Evolutionary conservation across 2,888 invertebrate species (phyloP).

Genomic region (Odontocerum albicorne): DNA sequence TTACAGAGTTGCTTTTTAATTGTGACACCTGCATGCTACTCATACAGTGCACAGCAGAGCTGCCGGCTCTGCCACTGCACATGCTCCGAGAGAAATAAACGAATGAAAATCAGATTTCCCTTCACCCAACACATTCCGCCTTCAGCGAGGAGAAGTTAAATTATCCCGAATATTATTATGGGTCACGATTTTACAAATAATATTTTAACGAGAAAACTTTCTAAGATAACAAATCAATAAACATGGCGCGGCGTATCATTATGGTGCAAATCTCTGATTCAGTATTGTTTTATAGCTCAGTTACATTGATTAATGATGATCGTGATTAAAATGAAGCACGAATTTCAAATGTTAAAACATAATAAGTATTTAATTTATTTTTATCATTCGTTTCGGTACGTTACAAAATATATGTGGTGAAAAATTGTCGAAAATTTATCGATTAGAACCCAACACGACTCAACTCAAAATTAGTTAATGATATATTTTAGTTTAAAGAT

Average conservation of each 20-base stretch:
- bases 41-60: too few species aligned
- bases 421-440: too few species aligned
- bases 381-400: too few species aligned
- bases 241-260: conserved; percentile 6
- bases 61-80: too few species aligned
- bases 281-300: neutral
- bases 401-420: too few species aligned
- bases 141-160: neutral
- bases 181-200: conserved; percentile 12
- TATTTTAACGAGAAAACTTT: conserved; percentile 18
- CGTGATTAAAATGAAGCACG: conserved; percentile 18
- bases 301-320: conserved; percentile 19
- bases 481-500: too few species aligned
- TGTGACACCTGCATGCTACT: too few species aligned
- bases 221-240: conserved; percentile 20
- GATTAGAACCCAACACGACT: too few species aligned
- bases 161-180: conserved; percentile 8
- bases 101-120: neutral
- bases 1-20: too few species aligned
- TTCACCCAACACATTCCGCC: neutral
- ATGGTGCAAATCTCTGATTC: conserved; percentile 7
- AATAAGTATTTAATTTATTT: too few species aligned
- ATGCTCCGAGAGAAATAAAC: too few species aligned
- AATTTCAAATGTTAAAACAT: conserved; percentile 14
- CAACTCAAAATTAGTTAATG: too few species aligned